phyloP scores from a whole-genome alignment of 1,140 invertebrate species.

The Ectropis grisescens region DNA sequence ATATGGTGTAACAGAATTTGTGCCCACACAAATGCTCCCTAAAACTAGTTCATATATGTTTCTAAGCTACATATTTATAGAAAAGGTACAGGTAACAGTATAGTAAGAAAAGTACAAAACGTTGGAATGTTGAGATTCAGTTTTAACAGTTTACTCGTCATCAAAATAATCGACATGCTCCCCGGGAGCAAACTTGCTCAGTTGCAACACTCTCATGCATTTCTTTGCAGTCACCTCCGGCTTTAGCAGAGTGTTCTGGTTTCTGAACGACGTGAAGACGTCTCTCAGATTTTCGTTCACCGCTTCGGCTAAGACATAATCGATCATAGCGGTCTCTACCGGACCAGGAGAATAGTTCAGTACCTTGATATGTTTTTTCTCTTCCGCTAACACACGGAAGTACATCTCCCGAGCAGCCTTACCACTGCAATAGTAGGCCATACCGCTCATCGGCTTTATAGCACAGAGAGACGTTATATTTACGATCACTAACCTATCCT shows the following conservation, averaged over 20 bases:
- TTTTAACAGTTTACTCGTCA: constrained; percentile 37
- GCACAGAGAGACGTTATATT: constrained; percentile 92
- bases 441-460: constrained; percentile 80
- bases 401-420: constrained; percentile 95
- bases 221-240: constrained; percentile 82
- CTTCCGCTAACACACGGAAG: constrained; percentile 87
- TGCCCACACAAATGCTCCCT: too few relatives aligned
- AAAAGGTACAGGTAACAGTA: too few relatives aligned
- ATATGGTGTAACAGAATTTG: too few relatives aligned
- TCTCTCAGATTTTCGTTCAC: constrained; percentile 73
- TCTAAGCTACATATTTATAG: too few relatives aligned
- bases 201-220: constrained; percentile 78
- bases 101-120: constrained; percentile 27
- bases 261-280: constrained; percentile 71
- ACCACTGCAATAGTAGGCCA: constrained; percentile 86
- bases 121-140: constrained; percentile 5
- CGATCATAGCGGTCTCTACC: constrained; percentile 91
- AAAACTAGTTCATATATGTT: too few relatives aligned
- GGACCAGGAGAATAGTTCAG: constrained; percentile 96
- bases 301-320: constrained; percentile 73
- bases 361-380: constrained; percentile 82
- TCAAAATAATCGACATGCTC: constrained; percentile 93
- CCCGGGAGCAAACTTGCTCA: constrained; percentile 84
- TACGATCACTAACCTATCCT: constrained; percentile 73
- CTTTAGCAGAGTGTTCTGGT: constrained; percentile 79